Evolutionary conservation across 2,797 vertebrate genomes (phyloP).

Genomic region (Manis javanica): DNA sequence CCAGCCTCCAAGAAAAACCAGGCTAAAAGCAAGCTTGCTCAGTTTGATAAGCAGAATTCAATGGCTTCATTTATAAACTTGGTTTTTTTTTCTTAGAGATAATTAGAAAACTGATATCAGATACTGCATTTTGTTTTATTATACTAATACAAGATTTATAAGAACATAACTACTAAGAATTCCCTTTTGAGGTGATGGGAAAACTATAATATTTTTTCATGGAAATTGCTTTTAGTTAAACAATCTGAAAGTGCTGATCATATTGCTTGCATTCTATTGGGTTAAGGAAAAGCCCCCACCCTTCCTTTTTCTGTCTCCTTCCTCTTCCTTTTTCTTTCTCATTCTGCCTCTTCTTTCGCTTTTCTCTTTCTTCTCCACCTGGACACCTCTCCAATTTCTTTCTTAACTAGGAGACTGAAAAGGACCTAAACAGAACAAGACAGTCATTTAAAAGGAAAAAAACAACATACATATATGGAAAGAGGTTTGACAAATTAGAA

Average conservation of each 20-base stretch:
- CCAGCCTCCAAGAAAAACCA: neutral
- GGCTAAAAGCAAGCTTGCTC: neutral
- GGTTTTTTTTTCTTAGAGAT: neutral
- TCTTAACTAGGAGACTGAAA: neutral
- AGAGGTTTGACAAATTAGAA: neutral
- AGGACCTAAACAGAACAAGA: neutral
- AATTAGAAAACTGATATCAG: neutral
- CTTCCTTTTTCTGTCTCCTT: neutral
- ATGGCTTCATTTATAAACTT: neutral
- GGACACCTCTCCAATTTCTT: too few species aligned
- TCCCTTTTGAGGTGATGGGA: neutral
- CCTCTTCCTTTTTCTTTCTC: neutral
- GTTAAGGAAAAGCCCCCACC: neutral
- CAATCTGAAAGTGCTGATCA: neutral
- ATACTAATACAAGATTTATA: neutral
- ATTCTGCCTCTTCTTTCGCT: neutral
- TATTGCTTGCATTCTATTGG: neutral
- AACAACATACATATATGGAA: neutral
- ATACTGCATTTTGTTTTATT: neutral
- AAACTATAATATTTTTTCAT: neutral
- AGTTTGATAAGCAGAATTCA: neutral
- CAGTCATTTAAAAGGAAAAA: neutral
- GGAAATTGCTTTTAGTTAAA: neutral
- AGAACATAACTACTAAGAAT: neutral
- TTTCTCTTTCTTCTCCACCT: fast-evolving